These are phyloP conservation scores for Phylloscopus collybita DNA, from an alignment of 2,797 vertebrate species.

Conservation along the genomic window DNA sequence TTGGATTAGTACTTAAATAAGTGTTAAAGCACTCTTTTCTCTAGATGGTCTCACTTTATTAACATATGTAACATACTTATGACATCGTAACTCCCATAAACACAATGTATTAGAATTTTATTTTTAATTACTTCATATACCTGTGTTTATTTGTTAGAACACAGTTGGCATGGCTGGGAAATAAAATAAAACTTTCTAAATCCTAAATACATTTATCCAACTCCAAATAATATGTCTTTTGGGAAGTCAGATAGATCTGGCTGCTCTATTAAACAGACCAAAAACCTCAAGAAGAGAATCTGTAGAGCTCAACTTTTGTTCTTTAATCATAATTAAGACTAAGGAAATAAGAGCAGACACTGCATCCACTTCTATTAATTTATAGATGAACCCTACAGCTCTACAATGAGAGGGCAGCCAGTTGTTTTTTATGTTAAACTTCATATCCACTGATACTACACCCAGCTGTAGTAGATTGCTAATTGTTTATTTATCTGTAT, in stretches of 20 bases:
- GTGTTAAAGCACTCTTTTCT: not conserved
- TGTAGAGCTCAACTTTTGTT: not conserved
- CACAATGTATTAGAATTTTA: not conserved
- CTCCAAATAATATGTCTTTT: not conserved
- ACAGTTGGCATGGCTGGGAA: not conserved
- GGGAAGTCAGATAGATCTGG: not conserved
- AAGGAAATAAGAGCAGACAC: not conserved
- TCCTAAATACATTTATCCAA: not conserved
- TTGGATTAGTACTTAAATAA: not conserved
- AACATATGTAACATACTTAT: not conserved
- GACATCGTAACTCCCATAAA: not conserved
- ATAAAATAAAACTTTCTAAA: not conserved
- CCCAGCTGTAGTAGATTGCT: not conserved
- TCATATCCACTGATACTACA: not conserved
- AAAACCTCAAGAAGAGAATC: not conserved
- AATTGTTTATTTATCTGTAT: not conserved
- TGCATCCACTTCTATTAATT: not conserved
- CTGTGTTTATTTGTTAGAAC: not conserved
- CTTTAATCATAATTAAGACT: not conserved
- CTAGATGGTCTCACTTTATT: not conserved
- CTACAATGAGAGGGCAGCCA: not conserved
- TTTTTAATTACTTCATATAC: not conserved
- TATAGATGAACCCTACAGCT: not conserved
- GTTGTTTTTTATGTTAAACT: not conserved
- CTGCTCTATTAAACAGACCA: not conserved